A percentile compares a stretch with the other conserved stretches of the same genome.
These are phyloP conservation scores for Boulengeromyrus knoepffleri DNA, from an alignment of 2,113 vertebrate genomes.

Conservation along the genomic window DNA sequence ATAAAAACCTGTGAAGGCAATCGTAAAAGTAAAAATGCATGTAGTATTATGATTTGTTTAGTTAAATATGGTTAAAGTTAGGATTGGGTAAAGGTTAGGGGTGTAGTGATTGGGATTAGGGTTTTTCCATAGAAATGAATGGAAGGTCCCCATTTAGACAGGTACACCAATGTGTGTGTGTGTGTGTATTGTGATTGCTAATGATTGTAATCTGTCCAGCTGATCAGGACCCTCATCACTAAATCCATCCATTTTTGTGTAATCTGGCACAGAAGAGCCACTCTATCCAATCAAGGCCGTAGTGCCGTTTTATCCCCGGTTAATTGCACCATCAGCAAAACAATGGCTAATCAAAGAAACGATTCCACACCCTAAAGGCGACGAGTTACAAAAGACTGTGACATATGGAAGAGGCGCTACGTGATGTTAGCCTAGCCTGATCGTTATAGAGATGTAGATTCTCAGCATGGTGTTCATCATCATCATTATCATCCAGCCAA, in stretches of 20 bases:
- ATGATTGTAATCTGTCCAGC: constrained; percentile 23
- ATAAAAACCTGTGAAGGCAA: background rate
- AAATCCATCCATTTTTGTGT: constrained; percentile 17
- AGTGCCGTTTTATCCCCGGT: background rate
- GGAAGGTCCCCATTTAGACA: too few relatives aligned
- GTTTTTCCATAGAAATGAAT: too few relatives aligned
- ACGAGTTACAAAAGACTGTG: background rate
- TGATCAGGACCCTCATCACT: constrained; percentile 30
- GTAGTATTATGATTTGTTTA: too few relatives aligned
- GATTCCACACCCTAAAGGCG: background rate
- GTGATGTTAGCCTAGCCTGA: background rate
- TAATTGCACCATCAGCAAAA: background rate
- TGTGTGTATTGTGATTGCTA: constrained; percentile 16
- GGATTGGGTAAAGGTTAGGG: too few relatives aligned
- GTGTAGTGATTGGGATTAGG: too few relatives aligned
- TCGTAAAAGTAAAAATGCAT: too few relatives aligned
- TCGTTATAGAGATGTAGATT: background rate
- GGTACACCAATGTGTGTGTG: too few relatives aligned
- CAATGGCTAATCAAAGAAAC: background rate
- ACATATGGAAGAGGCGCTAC: background rate
- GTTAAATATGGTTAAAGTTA: too few relatives aligned
- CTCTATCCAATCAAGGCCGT: constrained; percentile 13
- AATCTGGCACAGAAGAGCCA: constrained; percentile 11
- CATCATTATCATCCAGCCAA: background rate
- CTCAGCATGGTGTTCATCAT: background rate